Percentiles rank a stretch among this genome's conserved stretches.
Conservation (phyloP, 2,113 vertebrate species). For the Grammomys dolichurus region DNA sequence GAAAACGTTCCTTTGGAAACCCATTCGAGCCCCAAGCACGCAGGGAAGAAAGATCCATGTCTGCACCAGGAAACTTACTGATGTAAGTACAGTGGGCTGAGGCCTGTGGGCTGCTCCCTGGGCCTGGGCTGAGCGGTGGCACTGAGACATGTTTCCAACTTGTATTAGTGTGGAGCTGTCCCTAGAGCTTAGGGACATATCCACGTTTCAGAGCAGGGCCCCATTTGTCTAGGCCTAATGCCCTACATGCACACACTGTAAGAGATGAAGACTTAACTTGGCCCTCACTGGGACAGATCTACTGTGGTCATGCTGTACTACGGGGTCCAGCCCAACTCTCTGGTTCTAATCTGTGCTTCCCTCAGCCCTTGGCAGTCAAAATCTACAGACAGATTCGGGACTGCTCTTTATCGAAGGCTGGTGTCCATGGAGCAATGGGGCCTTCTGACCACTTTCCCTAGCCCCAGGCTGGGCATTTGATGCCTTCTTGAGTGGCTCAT, state of each 20-base stretch:
- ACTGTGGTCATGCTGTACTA: background rate
- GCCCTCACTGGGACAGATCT: background rate
- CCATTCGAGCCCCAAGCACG: conserved; percentile 94
- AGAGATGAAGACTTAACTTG: no score
- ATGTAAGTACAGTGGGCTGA: conserved; percentile 90
- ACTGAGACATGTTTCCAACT: accelerated
- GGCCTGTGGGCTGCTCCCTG: background rate
- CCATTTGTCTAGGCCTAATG: background rate
- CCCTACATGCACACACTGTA: background rate
- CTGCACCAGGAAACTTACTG: conserved; percentile 94
- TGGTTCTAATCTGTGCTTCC: background rate
- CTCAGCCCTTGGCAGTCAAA: background rate
- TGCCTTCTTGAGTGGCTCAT: background rate
- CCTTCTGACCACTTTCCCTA: background rate
- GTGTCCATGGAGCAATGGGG: background rate
- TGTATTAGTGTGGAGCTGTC: background rate
- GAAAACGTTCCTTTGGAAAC: conserved; percentile 98
- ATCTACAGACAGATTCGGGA: background rate
- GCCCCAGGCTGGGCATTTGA: background rate
- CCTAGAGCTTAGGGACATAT: background rate
- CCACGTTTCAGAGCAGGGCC: background rate
- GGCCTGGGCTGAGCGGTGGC: background rate
- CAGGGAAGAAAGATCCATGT: conserved; percentile 96
- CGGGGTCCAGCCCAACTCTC: background rate
- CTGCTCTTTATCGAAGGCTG: background rate